phyloP scores from a whole-genome alignment of 2,888 invertebrate species.

The Harpagoxenus sublaevis region DNA sequence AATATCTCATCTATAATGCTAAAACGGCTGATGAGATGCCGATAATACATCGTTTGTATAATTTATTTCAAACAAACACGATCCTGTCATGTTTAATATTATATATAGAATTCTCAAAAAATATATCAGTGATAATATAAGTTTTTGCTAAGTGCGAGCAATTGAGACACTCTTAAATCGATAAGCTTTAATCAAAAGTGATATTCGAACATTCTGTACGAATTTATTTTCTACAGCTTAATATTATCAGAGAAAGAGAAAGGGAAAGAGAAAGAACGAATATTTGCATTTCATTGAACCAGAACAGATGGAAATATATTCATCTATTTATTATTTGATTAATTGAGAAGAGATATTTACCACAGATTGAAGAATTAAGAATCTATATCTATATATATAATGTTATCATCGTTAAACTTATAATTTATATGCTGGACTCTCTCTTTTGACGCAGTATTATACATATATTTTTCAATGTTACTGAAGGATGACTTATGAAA shows the following conservation, averaged over 20 bases:
- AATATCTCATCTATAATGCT: not conserved
- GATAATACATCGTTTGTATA: not conserved
- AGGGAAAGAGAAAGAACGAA: not conserved
- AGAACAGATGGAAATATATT: not conserved
- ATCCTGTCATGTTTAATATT: not conserved
- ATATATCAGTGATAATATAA: not conserved
- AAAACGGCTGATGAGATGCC: not conserved
- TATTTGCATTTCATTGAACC: not conserved
- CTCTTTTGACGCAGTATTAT: not conserved
- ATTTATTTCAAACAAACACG: not conserved
- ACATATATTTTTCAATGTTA: not conserved
- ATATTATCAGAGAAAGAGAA: not conserved
- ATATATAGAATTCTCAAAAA: not conserved
- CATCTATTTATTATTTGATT: not conserved
- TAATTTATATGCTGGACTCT: not conserved
- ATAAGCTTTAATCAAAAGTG: constrained; percentile 57
- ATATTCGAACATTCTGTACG: not conserved
- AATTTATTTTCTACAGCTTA: not conserved
- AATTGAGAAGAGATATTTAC: not conserved
- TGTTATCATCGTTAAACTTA: not conserved
- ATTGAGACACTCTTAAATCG: constrained; percentile 23
- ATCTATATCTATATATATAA: not conserved
- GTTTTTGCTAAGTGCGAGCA: not conserved
- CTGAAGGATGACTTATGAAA: not conserved
- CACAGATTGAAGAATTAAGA: not conserved